Conservation (phyloP, 2,113 vertebrate genomes). For the Apteryx mantelli region DNA sequence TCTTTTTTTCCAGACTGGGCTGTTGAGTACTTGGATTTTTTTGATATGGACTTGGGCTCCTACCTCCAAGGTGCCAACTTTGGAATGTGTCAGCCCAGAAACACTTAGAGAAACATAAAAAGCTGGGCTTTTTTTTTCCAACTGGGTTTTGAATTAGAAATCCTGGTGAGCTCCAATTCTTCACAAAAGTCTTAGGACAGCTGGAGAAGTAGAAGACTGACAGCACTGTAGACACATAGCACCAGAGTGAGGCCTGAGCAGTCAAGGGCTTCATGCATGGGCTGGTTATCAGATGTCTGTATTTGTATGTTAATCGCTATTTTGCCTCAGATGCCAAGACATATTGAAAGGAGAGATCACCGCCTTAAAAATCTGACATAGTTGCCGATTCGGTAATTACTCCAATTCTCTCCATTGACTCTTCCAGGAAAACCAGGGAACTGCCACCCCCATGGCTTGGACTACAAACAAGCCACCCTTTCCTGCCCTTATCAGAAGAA, state of each 20-base stretch:
- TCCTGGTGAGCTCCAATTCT: background rate
- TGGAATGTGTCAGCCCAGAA: background rate
- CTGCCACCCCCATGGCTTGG: background rate
- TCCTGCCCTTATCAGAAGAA: background rate
- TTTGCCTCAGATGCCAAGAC: background rate
- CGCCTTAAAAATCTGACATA: background rate
- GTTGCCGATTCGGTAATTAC: background rate
- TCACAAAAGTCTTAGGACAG: background rate
- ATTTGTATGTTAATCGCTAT: background rate
- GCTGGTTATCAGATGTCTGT: background rate
- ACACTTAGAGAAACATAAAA: background rate
- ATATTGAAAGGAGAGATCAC: background rate
- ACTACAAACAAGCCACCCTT: background rate
- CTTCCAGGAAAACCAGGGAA: background rate
- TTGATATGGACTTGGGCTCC: background rate
- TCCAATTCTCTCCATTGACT: background rate
- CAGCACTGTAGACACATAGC: background rate
- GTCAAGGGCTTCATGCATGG: background rate
- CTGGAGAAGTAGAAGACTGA: background rate
- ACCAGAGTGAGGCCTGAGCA: fast-evolving
- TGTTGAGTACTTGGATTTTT: background rate
- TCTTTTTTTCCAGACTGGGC: background rate
- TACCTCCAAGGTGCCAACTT: background rate
- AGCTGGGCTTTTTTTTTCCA: background rate
- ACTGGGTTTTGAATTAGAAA: background rate